Evolutionary conservation across 1,140 invertebrate species (phyloP).

Genomic region (Drepana arcuata): DNA sequence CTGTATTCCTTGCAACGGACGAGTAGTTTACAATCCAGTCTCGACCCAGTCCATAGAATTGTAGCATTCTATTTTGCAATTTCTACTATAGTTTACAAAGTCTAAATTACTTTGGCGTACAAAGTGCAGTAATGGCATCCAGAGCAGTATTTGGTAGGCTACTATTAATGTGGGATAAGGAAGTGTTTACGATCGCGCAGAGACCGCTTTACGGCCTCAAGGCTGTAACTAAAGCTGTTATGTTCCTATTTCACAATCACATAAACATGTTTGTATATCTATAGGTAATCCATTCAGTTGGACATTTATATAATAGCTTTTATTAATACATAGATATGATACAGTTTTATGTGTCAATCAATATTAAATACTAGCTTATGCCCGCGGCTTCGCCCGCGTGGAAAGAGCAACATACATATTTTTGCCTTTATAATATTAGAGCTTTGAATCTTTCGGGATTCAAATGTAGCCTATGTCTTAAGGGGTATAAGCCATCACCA

Average conservation of each 20-base stretch:
- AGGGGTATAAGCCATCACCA: too few species aligned
- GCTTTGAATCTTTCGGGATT: too few species aligned
- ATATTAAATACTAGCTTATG: too few species aligned
- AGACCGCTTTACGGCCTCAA: slow-evolving; percentile 26
- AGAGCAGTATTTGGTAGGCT: not conserved
- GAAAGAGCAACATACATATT: too few species aligned
- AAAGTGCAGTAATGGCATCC: not conserved
- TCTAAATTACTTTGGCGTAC: not conserved
- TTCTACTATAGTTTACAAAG: not conserved
- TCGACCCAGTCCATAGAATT: not conserved
- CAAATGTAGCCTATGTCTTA: too few species aligned
- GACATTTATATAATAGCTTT: not conserved
- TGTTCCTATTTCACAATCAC: not conserved
- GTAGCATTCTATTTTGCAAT: not conserved
- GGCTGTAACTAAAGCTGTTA: slow-evolving; percentile 11
- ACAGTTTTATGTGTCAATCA: not conserved
- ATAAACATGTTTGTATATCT: not conserved
- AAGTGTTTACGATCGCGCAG: slow-evolving; percentile 44
- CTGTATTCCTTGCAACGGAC: too few species aligned
- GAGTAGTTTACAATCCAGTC: too few species aligned
- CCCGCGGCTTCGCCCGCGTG: too few species aligned
- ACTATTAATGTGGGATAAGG: slow-evolving; percentile 5
- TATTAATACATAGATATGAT: not conserved
- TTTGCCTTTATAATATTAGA: too few species aligned
- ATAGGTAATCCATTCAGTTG: not conserved